phyloP scores from a whole-genome alignment of 2,797 vertebrate species.

The Rhinogobio ventralis region DNA sequence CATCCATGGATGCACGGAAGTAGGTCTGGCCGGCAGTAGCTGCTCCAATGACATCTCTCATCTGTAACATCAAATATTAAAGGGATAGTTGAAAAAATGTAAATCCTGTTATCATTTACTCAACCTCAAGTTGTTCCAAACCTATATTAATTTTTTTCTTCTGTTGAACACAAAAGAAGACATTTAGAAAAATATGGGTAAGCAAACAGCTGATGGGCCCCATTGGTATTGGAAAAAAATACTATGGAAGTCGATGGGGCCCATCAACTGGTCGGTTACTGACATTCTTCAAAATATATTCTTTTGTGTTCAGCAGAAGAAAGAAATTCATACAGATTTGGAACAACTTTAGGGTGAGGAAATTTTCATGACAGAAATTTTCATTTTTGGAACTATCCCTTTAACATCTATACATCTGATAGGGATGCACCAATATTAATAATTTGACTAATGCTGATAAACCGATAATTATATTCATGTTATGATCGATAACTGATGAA shows the following conservation, averaged over 20 bases:
- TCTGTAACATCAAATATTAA: slow-evolving; percentile 74
- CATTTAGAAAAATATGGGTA: neutral
- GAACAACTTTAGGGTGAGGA: neutral
- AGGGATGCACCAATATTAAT: neutral
- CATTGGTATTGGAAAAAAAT: too few relatives aligned
- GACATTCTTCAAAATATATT: neutral
- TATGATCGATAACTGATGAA: neutral
- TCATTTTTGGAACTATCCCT: neutral
- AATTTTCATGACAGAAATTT: neutral
- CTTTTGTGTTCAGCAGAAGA: too few relatives aligned
- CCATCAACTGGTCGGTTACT: too few relatives aligned
- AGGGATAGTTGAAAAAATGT: neutral
- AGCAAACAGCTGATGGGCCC: neutral
- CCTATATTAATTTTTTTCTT: neutral
- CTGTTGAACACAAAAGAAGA: neutral
- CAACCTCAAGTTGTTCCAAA: neutral
- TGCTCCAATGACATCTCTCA: slow-evolving; percentile 94
- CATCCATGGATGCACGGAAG: slow-evolving; percentile 87
- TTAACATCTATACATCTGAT: neutral
- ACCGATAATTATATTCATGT: neutral
- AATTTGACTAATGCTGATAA: neutral
- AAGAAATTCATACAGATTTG: neutral
- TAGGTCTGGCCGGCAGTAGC: slow-evolving; percentile 90
- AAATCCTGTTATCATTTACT: neutral
- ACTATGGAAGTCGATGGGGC: too few relatives aligned